phyloP scores from a whole-genome alignment of 30 jellyfish, hydroid and myxozoan genomes.

The Chrysaora quinquecirrha region DNA sequence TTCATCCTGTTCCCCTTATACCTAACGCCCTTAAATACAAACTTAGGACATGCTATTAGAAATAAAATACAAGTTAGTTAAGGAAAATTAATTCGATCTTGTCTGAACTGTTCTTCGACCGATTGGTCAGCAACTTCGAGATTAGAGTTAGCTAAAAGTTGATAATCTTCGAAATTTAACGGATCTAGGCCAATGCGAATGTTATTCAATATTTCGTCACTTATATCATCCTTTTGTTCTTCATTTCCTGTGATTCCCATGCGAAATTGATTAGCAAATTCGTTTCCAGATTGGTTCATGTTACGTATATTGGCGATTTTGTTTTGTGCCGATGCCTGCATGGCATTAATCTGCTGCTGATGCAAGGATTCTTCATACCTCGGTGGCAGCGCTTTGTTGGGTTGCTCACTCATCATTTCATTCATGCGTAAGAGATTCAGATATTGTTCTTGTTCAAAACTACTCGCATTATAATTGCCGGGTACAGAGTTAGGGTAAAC shows the following conservation, averaged over 20 bases:
- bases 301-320: not conserved
- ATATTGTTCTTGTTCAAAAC: slow-evolving; percentile 53
- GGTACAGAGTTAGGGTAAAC: slow-evolving; percentile 65
- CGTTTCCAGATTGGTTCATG: slow-evolving; percentile 52
- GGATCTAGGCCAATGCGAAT: slow-evolving; percentile 95
- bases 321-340: slow-evolving; percentile 36
- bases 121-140: slow-evolving; percentile 90
- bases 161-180: slow-evolving; percentile 84
- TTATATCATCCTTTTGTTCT: slow-evolving; percentile 74
- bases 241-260: slow-evolving; percentile 68
- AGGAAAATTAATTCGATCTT: slow-evolving; percentile 74
- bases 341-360: slow-evolving; percentile 17
- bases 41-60: too few species aligned
- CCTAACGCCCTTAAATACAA: too few species aligned
- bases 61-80: too few species aligned
- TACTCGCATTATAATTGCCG: not conserved
- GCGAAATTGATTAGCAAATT: slow-evolving; percentile 64
- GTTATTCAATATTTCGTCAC: slow-evolving; percentile 89
- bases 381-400: slow-evolving; percentile 39
- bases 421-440: slow-evolving; percentile 60
- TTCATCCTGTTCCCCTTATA: too few species aligned
- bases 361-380: slow-evolving; percentile 45
- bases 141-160: slow-evolving; percentile 75
- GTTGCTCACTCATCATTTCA: slow-evolving; percentile 56
- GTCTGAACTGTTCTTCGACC: slow-evolving; percentile 92